Conservation (phyloP, 2,797 vertebrate species). For the Nothura maculosa region DNA sequence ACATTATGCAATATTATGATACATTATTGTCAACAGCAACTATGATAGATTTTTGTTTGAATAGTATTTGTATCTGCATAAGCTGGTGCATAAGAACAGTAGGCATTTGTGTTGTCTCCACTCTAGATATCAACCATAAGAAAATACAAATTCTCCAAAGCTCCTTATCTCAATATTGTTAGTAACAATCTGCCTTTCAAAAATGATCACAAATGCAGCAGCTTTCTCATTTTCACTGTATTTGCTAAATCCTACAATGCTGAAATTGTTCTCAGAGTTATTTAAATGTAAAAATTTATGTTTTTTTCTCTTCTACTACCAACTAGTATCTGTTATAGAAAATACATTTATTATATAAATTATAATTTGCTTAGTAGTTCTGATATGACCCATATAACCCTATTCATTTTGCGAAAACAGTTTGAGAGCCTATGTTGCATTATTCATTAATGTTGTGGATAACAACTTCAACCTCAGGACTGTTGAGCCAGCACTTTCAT, state of each 20-base stretch:
- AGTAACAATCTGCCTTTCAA: constrained; percentile 50
- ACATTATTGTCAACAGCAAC: not conserved
- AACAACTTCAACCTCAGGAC: constrained; percentile 49
- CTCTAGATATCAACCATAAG: not conserved
- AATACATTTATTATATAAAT: constrained; percentile 60
- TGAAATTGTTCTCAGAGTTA: constrained; percentile 40
- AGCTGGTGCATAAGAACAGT: not conserved
- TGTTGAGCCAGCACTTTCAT: constrained; percentile 60
- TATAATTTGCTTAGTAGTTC: constrained; percentile 65
- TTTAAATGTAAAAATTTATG: not conserved
- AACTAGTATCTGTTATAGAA: constrained; percentile 3
- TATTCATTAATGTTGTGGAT: constrained; percentile 71
- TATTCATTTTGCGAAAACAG: constrained; percentile 72
- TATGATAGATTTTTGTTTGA: not conserved
- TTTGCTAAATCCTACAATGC: constrained; percentile 10
- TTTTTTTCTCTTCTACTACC: constrained; percentile 44
- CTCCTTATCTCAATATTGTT: constrained; percentile 10
- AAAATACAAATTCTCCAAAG: not conserved
- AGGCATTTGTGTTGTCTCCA: not conserved
- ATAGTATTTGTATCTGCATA: not conserved
- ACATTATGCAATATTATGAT: not conserved
- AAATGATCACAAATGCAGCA: not conserved
- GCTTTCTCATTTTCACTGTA: not conserved
- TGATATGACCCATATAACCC: constrained; percentile 70
- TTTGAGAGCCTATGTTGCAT: constrained; percentile 61